Evolutionary conservation across 1,140 invertebrate genomes (phyloP).

Genomic region (Ceratosolen solmsi): DNA sequence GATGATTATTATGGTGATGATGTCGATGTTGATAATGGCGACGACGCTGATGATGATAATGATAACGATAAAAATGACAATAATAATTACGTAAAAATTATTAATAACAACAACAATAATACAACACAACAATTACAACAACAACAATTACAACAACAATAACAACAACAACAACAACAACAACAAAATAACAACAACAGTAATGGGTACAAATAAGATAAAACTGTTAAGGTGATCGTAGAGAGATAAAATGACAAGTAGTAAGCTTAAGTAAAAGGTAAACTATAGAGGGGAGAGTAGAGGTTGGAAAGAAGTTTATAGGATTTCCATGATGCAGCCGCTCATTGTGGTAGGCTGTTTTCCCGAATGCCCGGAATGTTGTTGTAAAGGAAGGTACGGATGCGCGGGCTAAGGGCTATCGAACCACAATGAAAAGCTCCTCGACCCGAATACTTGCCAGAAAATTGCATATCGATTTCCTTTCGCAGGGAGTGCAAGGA

Average conservation of each 20-base stretch:
- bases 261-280: background rate
- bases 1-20: too few species aligned
- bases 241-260: too few species aligned
- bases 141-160: background rate
- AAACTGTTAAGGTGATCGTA: background rate
- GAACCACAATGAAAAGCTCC: background rate
- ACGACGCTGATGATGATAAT: background rate
- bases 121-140: background rate
- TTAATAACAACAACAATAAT: background rate
- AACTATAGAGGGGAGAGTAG: background rate
- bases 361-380: too few species aligned
- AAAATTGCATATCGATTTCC: slow-evolving; percentile 7
- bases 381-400: background rate
- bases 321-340: background rate
- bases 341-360: background rate
- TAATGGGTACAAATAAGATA: background rate
- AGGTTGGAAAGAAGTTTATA: background rate
- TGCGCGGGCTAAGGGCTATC: background rate
- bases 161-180: background rate
- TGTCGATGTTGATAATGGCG: background rate
- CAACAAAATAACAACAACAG: background rate
- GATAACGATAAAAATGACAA: background rate
- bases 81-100: too few species aligned
- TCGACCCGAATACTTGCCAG: background rate
- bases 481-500: slow-evolving; percentile 68